Evolutionary conservation across 2,113 vertebrate species (phyloP).

Genomic region (Halcyon malimbica): DNA sequence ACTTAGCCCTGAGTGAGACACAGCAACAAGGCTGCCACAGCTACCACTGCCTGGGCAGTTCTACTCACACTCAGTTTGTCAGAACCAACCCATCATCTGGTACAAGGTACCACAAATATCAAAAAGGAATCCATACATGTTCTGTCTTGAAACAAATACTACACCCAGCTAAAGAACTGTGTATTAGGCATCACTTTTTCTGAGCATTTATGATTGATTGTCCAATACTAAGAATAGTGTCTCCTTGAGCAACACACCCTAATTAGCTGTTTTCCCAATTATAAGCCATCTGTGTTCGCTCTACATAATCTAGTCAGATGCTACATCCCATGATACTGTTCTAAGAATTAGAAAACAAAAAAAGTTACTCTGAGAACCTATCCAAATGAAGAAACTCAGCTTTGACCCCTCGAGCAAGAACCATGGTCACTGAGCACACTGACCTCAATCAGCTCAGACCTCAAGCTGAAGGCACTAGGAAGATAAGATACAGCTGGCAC

Average conservation of each 20-base stretch:
- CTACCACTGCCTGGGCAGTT: neutral
- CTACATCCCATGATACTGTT: neutral
- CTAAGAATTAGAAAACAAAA: neutral
- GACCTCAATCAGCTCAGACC: neutral
- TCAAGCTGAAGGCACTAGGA: neutral
- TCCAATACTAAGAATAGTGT: neutral
- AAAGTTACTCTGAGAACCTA: neutral
- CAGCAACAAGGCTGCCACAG: neutral
- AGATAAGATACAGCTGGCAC: neutral
- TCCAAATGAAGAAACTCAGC: neutral
- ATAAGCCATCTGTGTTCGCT: neutral
- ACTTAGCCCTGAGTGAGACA: neutral
- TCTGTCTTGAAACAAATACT: neutral
- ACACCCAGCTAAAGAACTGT: neutral
- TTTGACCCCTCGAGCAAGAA: neutral
- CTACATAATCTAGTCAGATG: neutral
- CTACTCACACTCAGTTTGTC: neutral
- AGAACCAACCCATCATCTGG: neutral
- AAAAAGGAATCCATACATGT: neutral
- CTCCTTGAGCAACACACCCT: neutral
- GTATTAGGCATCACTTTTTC: neutral
- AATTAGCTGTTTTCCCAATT: neutral
- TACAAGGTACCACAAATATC: neutral
- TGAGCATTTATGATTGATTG: neutral
- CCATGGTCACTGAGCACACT: neutral